Evolutionary conservation across 2,888 invertebrate species (phyloP).

Genomic region (Tholera decimalis): DNA sequence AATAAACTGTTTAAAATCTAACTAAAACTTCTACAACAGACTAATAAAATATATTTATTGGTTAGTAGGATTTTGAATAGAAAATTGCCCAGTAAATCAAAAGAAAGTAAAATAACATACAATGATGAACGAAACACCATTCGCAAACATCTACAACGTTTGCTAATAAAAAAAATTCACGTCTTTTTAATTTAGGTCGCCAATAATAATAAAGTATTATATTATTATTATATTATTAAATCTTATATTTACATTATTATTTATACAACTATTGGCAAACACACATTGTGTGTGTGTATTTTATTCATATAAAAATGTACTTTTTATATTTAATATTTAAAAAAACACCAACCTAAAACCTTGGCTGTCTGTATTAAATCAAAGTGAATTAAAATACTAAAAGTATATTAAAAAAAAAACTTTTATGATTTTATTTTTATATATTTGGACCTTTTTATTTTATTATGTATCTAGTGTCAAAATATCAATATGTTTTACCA

Average conservation of each 20-base stretch:
- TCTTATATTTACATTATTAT: slow-evolving; percentile 16
- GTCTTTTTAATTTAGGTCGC: neutral
- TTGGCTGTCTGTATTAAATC: neutral
- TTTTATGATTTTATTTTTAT: neutral
- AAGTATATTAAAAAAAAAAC: too few species aligned
- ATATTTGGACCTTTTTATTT: slow-evolving; percentile 3
- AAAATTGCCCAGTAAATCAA: slow-evolving; percentile 43
- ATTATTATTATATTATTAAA: neutral
- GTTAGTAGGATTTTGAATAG: too few species aligned
- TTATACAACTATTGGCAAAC: slow-evolving; percentile 4
- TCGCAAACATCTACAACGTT: too few species aligned
- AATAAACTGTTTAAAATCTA: neutral
- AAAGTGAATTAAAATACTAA: neutral
- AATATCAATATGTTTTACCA: slow-evolving; percentile 1
- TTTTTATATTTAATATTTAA: too few species aligned
- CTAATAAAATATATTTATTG: too few species aligned
- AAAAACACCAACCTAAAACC: too few species aligned
- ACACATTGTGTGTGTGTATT: neutral
- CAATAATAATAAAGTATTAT: slow-evolving; percentile 4
- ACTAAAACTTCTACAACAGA: too few species aligned
- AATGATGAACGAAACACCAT: neutral
- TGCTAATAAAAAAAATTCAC: too few species aligned
- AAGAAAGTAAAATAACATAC: slow-evolving; percentile 11
- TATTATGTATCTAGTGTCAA: neutral
- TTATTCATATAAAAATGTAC: neutral